Base-by-base conservation (phyloP, 2,888 invertebrate species). In the Julus scandinavius region DNA sequence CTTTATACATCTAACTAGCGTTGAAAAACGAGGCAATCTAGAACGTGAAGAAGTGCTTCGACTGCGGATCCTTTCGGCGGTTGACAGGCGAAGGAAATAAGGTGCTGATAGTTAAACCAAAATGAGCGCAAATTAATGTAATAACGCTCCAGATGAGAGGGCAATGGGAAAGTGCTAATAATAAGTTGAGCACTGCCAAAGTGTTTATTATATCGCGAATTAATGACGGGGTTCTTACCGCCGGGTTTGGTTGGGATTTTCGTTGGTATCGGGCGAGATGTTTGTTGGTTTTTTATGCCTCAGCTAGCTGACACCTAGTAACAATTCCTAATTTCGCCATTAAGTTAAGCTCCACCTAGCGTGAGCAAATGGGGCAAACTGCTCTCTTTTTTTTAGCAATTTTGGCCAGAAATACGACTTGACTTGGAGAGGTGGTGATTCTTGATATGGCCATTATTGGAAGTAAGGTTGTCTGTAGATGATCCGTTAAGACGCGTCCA, bases 1-100 rank as follows among this genome's bases (percentile, higher is more conserved):
- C 85, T 85, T 49, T 49, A 85, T 41, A 85, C 15, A 72, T 72
- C 72, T 72, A 72, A 72, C 72, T 72, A 72, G 72, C 72, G 72
- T 38, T 85, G 85, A 85, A 85, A 85, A 85, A 85, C 49, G 85
- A 85, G 85, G 85, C 49, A 72, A 72, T 72, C 72, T 72, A 72
- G 72, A 72, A 72, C 20, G 72, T 72, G 72, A 72, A 72, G 72
- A 72, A 72, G 72, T 72, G 72, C 72, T 72, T 72, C 29, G 72
- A 11, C 72, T 72, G 72, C 72, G 72, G 58, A 72, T 72, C 13
- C 72, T 72, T 72, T 72, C 72, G 72, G n/a, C 29, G 72, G 72
- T 72, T 72, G 72, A 72, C 72, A 72, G 29, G 72, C 72, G 72
- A 29, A 72, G 72, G 72, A 72, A 72, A 72, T 72, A 72, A 72